Evolutionary conservation across 2,113 vertebrate species (phyloP).

Genomic region (Emydocephalus ijimae): DNA sequence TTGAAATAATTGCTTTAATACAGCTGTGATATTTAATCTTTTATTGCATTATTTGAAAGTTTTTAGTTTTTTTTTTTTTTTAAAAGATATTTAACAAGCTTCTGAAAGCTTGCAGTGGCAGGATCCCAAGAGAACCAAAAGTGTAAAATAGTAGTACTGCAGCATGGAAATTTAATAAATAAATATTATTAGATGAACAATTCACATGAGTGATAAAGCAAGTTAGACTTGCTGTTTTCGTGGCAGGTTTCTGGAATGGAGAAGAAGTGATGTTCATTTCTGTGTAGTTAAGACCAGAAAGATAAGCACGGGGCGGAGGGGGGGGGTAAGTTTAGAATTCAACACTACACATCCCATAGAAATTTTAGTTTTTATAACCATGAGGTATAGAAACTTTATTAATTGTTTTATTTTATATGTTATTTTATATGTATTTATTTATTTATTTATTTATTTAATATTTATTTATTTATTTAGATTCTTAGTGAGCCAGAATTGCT

Average conservation of each 20-base stretch:
- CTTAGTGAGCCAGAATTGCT: background rate
- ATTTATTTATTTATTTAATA: too few relatives aligned
- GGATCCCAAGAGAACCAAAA: background rate
- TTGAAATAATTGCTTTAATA: background rate
- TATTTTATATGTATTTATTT: too few relatives aligned
- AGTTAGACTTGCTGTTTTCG: background rate
- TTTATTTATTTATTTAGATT: background rate
- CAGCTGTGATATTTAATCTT: background rate
- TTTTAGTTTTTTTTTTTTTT: background rate
- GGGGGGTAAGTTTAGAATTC: background rate
- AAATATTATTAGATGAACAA: background rate
- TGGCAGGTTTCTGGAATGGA: background rate
- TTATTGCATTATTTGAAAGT: background rate
- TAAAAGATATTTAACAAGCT: background rate
- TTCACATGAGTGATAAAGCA: background rate
- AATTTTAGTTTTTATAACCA: background rate
- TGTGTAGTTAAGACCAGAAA: background rate
- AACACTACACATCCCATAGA: background rate
- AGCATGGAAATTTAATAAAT: background rate
- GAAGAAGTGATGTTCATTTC: background rate
- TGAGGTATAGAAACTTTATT: background rate
- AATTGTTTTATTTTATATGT: too few relatives aligned
- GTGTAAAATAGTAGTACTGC: background rate
- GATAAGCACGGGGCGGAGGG: background rate
- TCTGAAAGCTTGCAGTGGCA: background rate